These are phyloP conservation scores for Phalera bucephala DNA, from an alignment of 2,888 invertebrate genomes.

Conservation along the genomic window DNA sequence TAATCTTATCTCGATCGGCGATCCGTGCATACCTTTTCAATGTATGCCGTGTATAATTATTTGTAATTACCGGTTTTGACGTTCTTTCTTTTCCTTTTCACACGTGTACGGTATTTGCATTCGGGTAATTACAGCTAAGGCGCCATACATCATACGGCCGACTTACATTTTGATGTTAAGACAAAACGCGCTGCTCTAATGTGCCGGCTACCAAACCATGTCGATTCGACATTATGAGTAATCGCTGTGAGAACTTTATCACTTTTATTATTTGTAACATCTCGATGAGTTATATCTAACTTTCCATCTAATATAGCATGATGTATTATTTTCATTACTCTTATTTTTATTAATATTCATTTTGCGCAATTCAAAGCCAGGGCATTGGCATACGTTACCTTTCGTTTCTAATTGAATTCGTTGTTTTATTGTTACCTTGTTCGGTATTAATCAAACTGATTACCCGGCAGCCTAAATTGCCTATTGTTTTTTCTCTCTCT, in stretches of 20 bases:
- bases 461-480: constrained; percentile 78
- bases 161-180: constrained; percentile 76
- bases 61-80: constrained; percentile 77
- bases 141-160: constrained; percentile 71
- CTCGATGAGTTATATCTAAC: constrained; percentile 71
- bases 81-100: constrained; percentile 79
- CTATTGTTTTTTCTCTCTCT: constrained; percentile 77
- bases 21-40: constrained; percentile 74
- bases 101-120: constrained; percentile 81
- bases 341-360: constrained; percentile 74
- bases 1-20: constrained; percentile 76
- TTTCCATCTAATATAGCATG: constrained; percentile 81
- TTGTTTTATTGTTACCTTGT: constrained; percentile 77
- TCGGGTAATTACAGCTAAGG: constrained; percentile 74
- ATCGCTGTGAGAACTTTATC: constrained; percentile 75
- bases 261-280: constrained; percentile 70
- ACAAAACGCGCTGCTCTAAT: constrained; percentile 62
- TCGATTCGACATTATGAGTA: constrained; percentile 67
- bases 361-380: constrained; percentile 88
- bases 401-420: constrained; percentile 79
- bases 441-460: constrained; percentile 82
- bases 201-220: constrained; percentile 64
- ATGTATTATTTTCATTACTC: constrained; percentile 79
- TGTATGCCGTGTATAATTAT: constrained; percentile 78
- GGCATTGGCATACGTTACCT: constrained; percentile 92